Evolutionary conservation across 2,888 invertebrate species (phyloP).

Genomic region (Yponomeuta malinellus): DNA sequence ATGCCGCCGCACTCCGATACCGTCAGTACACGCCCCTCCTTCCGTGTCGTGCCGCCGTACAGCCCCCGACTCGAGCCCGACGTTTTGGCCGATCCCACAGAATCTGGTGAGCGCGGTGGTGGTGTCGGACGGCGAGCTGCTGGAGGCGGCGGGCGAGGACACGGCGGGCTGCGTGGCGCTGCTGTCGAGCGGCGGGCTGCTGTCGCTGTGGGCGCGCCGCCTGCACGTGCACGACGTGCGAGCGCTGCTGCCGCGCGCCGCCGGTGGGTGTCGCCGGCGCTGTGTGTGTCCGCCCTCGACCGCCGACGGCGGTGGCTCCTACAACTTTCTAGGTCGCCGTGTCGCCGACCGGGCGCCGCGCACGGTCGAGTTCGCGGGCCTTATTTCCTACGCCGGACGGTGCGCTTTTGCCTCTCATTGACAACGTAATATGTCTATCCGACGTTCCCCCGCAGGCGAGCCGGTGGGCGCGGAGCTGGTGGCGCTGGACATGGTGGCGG

Average conservation of each 20-base stretch:
- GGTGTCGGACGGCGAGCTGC: constrained; percentile 74
- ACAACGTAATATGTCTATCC: too few species aligned
- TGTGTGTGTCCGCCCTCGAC: too few species aligned
- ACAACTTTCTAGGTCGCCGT: too few species aligned
- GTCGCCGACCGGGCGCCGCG: too few species aligned
- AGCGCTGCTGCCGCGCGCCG: constrained; percentile 83
- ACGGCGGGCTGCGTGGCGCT: constrained; percentile 41
- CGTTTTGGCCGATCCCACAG: constrained; percentile 31
- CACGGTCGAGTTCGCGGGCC: too few species aligned
- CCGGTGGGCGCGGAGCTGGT: constrained; percentile 80
- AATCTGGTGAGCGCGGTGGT: constrained; percentile 81
- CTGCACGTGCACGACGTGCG: constrained; percentile 86
- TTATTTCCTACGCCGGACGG: too few species aligned
- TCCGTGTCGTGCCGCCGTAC: too few species aligned
- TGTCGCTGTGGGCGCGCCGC: constrained; percentile 91
- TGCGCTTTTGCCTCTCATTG: too few species aligned
- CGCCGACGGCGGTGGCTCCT: too few species aligned
- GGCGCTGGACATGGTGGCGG: constrained; percentile 85
- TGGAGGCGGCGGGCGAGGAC: constrained; percentile 71
- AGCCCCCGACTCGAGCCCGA: too few species aligned
- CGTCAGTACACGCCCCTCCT: constrained; percentile 44
- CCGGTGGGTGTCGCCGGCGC: constrained; percentile 39
- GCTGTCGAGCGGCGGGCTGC: constrained; percentile 82
- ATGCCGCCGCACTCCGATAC: constrained; percentile 80
- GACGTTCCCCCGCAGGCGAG: constrained; percentile 52